A percentile compares a stretch with the other conserved stretches of the same genome.
Evolutionary conservation across 1,140 invertebrate species (phyloP).

Genomic region (Neuroterus valhalla): DNA sequence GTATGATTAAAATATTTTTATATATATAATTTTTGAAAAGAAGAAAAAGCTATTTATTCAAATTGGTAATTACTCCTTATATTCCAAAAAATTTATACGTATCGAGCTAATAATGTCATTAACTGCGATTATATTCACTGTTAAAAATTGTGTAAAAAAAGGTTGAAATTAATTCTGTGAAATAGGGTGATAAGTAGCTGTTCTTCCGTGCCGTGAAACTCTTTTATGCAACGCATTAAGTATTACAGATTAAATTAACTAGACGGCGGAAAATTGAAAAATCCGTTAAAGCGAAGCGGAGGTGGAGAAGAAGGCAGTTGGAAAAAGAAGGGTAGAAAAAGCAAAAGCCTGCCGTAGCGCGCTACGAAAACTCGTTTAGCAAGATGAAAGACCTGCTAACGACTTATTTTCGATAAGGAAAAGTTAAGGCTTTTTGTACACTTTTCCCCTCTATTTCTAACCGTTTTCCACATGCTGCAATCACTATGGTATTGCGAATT

Average conservation of each 20-base stretch:
- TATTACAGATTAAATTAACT: slow-evolving; percentile 67
- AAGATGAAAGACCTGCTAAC: slow-evolving; percentile 74
- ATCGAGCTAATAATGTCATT: background rate
- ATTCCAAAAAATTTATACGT: too few species aligned
- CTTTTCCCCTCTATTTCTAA: slow-evolving; percentile 8
- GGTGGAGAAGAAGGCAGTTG: slow-evolving; percentile 6
- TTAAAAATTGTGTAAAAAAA: background rate
- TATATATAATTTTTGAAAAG: too few species aligned
- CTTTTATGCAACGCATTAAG: slow-evolving; percentile 22
- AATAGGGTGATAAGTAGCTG: slow-evolving; percentile 3
- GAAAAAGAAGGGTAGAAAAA: slow-evolving; percentile 36
- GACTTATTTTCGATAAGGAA: slow-evolving; percentile 76
- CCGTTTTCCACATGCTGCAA: slow-evolving; percentile 1
- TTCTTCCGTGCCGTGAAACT: slow-evolving; percentile 12
- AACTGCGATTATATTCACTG: background rate
- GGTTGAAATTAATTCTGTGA: background rate
- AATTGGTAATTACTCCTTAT: too few species aligned
- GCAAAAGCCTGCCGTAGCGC: slow-evolving; percentile 63
- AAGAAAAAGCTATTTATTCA: too few species aligned
- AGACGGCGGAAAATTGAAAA: slow-evolving; percentile 69
- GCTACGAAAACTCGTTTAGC: slow-evolving; percentile 74
- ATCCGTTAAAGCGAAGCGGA: slow-evolving; percentile 71
- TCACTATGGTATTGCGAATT: too few species aligned
- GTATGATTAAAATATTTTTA: too few species aligned
- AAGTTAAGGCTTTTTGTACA: slow-evolving; percentile 68